Percentiles rank a stretch among this genome's conserved stretches.
Evolutionary conservation across 2,888 invertebrate genomes (phyloP).

Genomic region (Epistrophella euchroma): DNA sequence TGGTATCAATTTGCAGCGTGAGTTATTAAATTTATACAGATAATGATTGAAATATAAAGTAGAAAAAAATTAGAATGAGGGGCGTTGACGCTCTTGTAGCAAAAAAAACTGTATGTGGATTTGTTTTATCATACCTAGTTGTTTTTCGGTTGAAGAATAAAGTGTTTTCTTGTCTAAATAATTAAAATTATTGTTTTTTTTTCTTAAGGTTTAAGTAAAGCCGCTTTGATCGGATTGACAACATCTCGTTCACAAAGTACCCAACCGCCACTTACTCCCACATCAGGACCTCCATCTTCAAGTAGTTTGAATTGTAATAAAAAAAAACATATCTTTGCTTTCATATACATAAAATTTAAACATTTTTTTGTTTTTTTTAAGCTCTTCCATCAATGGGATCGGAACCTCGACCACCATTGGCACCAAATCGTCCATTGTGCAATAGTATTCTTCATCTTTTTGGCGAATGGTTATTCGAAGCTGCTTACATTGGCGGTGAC

Average conservation of each 20-base stretch:
- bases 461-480: constrained; percentile 98
- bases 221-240: constrained; percentile 91
- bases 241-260: constrained; percentile 89
- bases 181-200: constrained; percentile 45
- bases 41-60: background rate
- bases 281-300: constrained; percentile 88
- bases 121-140: constrained; percentile 40
- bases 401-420: constrained; percentile 88
- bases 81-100: constrained; percentile 3
- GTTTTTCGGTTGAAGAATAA: constrained; percentile 19
- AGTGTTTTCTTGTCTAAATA: constrained; percentile 31
- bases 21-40: background rate
- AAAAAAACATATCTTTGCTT: constrained; percentile 58
- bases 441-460: constrained; percentile 98
- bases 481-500: constrained; percentile 94
- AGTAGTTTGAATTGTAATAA: constrained; percentile 87
- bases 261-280: constrained; percentile 88
- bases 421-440: constrained; percentile 93
- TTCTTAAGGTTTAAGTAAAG: constrained; percentile 90
- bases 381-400: constrained; percentile 86
- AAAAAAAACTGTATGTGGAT: background rate
- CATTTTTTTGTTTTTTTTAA: constrained; percentile 80
- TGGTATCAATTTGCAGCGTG: background rate
- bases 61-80: background rate
- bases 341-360: background rate